Conservation (phyloP, 2,113 vertebrate genomes). For the Aplodontia rufa region DNA sequence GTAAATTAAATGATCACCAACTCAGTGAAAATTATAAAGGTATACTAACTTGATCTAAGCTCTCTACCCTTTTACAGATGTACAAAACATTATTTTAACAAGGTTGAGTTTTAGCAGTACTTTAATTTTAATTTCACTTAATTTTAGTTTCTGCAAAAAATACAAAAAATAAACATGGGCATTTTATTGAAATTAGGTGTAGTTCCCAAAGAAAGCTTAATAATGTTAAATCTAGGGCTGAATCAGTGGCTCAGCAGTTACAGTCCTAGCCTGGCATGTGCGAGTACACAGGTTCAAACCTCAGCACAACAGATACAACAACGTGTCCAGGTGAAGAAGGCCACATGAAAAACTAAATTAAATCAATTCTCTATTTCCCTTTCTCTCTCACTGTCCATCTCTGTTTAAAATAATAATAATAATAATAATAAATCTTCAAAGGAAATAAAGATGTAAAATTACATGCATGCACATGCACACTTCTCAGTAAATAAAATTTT, state of each 20-base stretch:
- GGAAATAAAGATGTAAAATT: background rate
- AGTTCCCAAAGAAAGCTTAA: background rate
- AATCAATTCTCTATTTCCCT: no score
- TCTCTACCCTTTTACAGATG: background rate
- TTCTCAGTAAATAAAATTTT: background rate
- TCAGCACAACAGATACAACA: no score
- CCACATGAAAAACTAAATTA: no score
- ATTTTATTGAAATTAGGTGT: background rate
- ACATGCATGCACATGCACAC: background rate
- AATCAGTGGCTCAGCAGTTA: no score
- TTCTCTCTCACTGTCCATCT: no score
- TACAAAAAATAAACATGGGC: background rate
- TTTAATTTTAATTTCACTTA: background rate
- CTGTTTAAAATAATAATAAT: no score
- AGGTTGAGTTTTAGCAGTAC: background rate
- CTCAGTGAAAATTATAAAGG: slow-evolving; percentile 18
- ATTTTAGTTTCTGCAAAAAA: slow-evolving; percentile 30
- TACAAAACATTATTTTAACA: background rate
- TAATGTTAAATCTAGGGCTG: slow-evolving; percentile 36
- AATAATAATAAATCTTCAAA: slow-evolving; percentile 2
- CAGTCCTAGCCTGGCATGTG: no score
- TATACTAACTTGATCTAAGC: background rate
- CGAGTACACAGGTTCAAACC: no score
- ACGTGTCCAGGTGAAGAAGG: no score
- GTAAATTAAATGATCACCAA: background rate